Evolutionary conservation across 2,797 vertebrate species (phyloP), one percentile per base, ranked within the genome.

Genomic region (Takifugu ocellatus): DNA sequence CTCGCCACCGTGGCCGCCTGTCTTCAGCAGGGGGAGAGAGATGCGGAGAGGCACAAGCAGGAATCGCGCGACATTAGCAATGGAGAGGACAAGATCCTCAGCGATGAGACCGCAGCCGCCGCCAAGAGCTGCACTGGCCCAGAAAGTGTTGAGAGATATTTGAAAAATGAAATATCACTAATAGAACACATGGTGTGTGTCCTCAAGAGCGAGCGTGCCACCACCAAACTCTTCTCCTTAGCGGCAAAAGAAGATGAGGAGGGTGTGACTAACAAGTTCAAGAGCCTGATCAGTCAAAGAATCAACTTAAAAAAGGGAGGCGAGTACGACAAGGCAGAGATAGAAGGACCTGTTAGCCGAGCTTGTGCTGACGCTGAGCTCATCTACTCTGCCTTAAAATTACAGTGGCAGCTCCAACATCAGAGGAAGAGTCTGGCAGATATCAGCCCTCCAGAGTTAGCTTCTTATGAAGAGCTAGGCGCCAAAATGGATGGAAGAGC

Each of bases 351-450:
- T 0, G 78, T 91, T 5, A 25, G 49, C 3, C 74, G 51, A 51
- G 68, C 89, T 0, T 89, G 94, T 74, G 75, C 92, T 58, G 93
- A 92, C 64, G 92, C 93, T 0, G 95, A 98, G 80, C 87, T 98
- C 44, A 88, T 91, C 51, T 94, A 93, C 52, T 83, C 90, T 0
- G 76, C 88, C n/a, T 87, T 94, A 17, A 93, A 91, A 50, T 77
- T 91, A 72, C 89, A 92, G 63, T 91, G 90, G 39, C 87, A 89
- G 0, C 87, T 90, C 44, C 87, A 81, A 48, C 82, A 80, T 39
- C 66, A 69, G 3, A 81, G 57, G 0, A 49, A 56, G 17, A 61
- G 66, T 10, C 72, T 87, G 42, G 90, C 87, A 72, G 87, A 91
- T 0, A 48, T 84, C 64, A 88, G 54, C 56, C 54, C n/a, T 0